phyloP scores from a whole-genome alignment of 2,113 vertebrate species.

The Sciurus niger region DNA sequence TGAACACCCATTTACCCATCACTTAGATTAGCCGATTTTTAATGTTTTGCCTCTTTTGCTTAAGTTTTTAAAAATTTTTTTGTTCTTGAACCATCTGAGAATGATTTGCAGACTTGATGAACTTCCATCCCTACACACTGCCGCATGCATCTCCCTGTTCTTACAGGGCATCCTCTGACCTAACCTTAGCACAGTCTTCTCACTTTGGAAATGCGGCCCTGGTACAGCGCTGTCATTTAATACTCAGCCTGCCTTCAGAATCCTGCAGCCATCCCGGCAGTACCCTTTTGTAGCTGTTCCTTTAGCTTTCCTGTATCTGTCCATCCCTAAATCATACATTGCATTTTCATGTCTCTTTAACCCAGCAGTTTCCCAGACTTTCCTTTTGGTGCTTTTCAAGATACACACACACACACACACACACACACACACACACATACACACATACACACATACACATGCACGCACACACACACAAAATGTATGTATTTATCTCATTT shows the following conservation, averaged over 20 bases:
- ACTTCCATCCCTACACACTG: constrained; percentile 7
- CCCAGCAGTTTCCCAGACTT: constrained; percentile 3
- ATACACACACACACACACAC: no score
- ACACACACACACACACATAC: no score
- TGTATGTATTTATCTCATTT: no score
- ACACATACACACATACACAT: no score
- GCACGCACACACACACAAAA: no score
- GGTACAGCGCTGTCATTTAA: background rate
- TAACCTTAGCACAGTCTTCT: background rate
- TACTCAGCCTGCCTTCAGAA: background rate
- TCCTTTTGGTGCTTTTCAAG: background rate
- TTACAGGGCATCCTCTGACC: background rate
- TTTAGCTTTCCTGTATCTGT: background rate
- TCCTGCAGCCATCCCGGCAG: background rate
- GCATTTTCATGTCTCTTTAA: background rate
- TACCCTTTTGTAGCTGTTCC: background rate
- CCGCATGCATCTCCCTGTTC: background rate
- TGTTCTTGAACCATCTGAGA: constrained; percentile 36
- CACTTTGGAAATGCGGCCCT: background rate
- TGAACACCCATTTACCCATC: background rate
- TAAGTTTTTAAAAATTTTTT: constrained; percentile 30
- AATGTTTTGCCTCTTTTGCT: constrained; percentile 48
- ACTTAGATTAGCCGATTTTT: background rate
- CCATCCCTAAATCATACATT: background rate
- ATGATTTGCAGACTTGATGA: constrained; percentile 42